These are phyloP conservation scores for Litoditis marina DNA, from an alignment of 2,888 invertebrate genomes.

Conservation along the genomic window DNA sequence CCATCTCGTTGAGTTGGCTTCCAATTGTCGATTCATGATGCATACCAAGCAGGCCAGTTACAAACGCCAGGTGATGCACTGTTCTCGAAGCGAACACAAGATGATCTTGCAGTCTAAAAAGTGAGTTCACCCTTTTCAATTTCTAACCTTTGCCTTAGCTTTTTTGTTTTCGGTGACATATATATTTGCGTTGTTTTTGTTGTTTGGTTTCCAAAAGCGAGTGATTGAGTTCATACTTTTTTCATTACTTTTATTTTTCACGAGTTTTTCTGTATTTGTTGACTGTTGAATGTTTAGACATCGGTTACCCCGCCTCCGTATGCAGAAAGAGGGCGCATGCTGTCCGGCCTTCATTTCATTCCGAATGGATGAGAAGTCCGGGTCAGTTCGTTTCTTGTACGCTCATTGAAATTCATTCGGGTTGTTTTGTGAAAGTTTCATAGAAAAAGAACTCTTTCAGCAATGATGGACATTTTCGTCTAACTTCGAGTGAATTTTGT, in stretches of 20 bases:
- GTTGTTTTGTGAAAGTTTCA: not conserved
- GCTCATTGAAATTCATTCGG: not conserved
- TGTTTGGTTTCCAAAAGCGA: too few relatives aligned
- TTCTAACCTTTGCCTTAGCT: too few relatives aligned
- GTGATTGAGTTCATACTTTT: too few relatives aligned
- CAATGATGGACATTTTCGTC: too few relatives aligned
- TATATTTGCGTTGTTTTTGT: too few relatives aligned
- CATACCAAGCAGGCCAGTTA: conserved; percentile 38
- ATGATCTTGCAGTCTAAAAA: conserved; percentile 33
- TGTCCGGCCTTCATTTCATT: conserved; percentile 38
- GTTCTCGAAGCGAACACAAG: conserved; percentile 38
- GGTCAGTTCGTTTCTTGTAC: conserved; percentile 9
- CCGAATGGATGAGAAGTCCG: conserved; percentile 23
- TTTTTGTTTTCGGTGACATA: too few relatives aligned
- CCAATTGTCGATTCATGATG: conserved; percentile 33
- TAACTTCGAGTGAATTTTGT: too few relatives aligned
- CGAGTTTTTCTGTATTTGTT: too few relatives aligned
- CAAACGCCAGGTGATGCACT: conserved; percentile 37
- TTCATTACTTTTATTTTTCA: too few relatives aligned
- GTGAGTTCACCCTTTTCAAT: too few relatives aligned
- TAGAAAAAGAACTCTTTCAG: too few relatives aligned
- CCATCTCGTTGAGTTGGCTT: conserved; percentile 25
- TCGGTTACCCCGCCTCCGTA: conserved; percentile 23
- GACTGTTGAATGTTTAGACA: conserved; percentile 18
- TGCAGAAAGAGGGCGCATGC: conserved; percentile 33